These are phyloP conservation scores for Blera fallax DNA, from an alignment of 2,888 invertebrate species.

Conservation along the genomic window DNA sequence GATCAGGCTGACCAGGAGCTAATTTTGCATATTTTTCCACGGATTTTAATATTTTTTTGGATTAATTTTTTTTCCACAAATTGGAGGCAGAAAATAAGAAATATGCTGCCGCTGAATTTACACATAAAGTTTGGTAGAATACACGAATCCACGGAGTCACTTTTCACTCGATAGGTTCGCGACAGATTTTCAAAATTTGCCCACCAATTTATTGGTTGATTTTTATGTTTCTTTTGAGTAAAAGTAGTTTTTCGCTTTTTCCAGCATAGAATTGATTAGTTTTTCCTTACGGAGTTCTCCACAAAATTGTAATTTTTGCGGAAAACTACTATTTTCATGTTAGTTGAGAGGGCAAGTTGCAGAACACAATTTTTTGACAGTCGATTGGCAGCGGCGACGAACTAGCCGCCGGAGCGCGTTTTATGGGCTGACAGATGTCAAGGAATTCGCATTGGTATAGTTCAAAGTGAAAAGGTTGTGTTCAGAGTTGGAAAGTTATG, in stretches of 20 bases:
- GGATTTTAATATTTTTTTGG: conserved; percentile 27
- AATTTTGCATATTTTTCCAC: conserved; percentile 22
- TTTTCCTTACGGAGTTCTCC: neutral
- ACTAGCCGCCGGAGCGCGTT: conserved; percentile 68
- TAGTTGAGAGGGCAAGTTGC: conserved; percentile 68
- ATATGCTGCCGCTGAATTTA: conserved; percentile 57
- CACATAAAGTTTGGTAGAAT: conserved; percentile 50
- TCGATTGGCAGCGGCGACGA: conserved; percentile 62
- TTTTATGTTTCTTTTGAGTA: neutral
- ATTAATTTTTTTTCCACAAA: conserved; percentile 52
- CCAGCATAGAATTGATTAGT: conserved; percentile 11
- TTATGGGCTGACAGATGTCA: conserved; percentile 56
- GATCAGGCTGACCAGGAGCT: neutral
- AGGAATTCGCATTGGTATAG: neutral
- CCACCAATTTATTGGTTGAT: neutral
- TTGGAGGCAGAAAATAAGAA: conserved; percentile 37
- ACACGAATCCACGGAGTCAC: conserved; percentile 67
- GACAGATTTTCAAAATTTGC: conserved; percentile 33
- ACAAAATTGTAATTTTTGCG: conserved; percentile 55
- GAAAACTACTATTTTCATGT: conserved; percentile 65
- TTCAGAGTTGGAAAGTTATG: neutral
- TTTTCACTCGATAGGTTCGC: conserved; percentile 58
- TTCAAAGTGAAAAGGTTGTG: conserved; percentile 25
- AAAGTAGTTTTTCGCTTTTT: neutral
- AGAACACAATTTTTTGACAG: conserved; percentile 70